Evolutionary conservation across 2,113 vertebrate genomes (phyloP).

Genomic region (Gambusia affinis): DNA sequence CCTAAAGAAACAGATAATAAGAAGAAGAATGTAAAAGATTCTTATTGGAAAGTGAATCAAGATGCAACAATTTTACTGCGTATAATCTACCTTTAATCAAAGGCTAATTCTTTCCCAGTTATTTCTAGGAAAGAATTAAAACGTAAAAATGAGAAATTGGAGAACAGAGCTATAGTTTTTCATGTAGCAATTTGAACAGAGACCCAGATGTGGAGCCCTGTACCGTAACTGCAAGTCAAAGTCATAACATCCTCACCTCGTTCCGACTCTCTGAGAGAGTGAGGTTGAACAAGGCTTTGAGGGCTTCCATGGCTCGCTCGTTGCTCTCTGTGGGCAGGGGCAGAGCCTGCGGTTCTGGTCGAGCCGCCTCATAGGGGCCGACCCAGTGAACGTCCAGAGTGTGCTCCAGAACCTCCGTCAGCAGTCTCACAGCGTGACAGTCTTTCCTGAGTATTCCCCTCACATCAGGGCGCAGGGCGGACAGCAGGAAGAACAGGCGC

Average conservation of each 20-base stretch:
- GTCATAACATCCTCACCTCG: constrained; percentile 82
- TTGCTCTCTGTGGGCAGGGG: constrained; percentile 87
- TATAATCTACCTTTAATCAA: too few species aligned
- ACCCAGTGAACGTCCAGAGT: constrained; percentile 90
- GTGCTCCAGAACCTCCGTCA: constrained; percentile 91
- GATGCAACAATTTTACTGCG: too few species aligned
- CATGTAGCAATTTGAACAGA: background rate
- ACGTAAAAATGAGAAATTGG: too few species aligned
- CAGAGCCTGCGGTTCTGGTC: constrained; percentile 77
- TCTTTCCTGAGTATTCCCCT: constrained; percentile 85
- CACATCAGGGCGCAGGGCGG: constrained; percentile 89
- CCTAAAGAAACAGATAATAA: too few species aligned
- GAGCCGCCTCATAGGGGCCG: constrained; percentile 85
- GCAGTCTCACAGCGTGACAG: constrained; percentile 84
- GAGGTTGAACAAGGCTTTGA: constrained; percentile 97
- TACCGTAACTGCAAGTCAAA: background rate
- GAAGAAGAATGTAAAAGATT: too few species aligned
- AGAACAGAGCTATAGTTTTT: background rate
- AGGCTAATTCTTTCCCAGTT: too few species aligned
- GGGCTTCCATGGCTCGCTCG: constrained; percentile 91
- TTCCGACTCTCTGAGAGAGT: constrained; percentile 88
- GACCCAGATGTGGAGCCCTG: background rate
- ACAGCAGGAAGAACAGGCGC: constrained; percentile 94
- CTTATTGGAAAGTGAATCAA: too few species aligned
- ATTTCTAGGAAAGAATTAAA: too few species aligned